Evolutionary conservation across 2,888 invertebrate species (phyloP).

Genomic region (Dynastes maya): DNA sequence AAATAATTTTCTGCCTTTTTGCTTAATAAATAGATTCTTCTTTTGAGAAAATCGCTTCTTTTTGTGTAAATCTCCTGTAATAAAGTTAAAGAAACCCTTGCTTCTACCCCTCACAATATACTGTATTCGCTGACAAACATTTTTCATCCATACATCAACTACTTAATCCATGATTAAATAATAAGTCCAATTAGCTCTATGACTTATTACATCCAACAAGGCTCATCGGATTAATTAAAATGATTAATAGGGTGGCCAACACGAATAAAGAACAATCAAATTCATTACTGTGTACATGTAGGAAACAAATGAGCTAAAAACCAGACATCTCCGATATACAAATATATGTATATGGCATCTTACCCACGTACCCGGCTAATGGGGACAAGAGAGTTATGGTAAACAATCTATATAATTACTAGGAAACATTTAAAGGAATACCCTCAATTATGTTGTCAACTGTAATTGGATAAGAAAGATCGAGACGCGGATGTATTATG

Average conservation of each 20-base stretch:
- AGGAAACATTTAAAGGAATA: constrained; percentile 44
- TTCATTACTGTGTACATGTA: constrained; percentile 16
- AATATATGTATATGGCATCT: background rate
- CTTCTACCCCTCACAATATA: no score
- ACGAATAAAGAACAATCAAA: constrained; percentile 28
- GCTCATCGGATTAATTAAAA: constrained; percentile 35
- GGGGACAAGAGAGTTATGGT: constrained; percentile 18
- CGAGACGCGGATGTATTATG: constrained; percentile 55
- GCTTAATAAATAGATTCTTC: no score
- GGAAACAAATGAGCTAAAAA: background rate
- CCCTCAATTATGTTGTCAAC: constrained; percentile 52
- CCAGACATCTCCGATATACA: no score
- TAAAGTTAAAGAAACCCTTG: no score
- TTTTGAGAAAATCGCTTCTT: no score
- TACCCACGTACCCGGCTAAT: background rate
- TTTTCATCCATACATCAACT: background rate
- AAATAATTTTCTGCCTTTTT: no score
- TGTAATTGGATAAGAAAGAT: constrained; percentile 55
- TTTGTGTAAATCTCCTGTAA: no score
- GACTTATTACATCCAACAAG: constrained; percentile 28
- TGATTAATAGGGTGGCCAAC: constrained; percentile 36
- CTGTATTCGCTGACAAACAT: no score
- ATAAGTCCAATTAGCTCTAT: constrained; percentile 32
- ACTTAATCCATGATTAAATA: background rate
- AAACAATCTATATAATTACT: constrained; percentile 47